Evolutionary conservation across 2,888 invertebrate genomes (phyloP), one percentile per base, ranked within the genome.

Genomic region (Stenichneumon culpator): DNA sequence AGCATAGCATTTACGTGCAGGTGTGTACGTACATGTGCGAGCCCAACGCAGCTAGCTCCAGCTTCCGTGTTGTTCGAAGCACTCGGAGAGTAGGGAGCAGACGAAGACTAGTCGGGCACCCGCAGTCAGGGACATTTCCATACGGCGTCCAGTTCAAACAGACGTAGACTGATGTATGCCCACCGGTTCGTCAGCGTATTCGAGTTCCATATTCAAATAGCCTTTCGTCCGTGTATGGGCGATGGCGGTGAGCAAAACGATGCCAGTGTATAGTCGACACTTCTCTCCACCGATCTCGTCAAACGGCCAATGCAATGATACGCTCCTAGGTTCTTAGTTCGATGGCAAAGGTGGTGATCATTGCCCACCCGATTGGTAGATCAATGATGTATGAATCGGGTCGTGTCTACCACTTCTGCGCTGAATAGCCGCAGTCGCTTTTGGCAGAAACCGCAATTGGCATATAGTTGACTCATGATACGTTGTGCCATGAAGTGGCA

Each of bases 141-240:
- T 93, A 93, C 90, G 90, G 91, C 91, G 90, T 90, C 92, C 92
- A 92, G 93, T 92, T 92, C 93, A 93, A 93, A 93, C 93, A 93
- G 92, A 91, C 92, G 91, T 89, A 91, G 92, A 92, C 91, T 92
- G 93, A 93, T 93, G 93, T 93, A 92, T 92, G 93, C 92, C 90
- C 88, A 70, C 52, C 69, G 90, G 92, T 92, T 92, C 93, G 93
- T 93, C 93, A 93, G 92, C 90, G 91, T 89, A 91, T 91, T 91
- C 92, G 92, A 93, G 93, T 93, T 92, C 92, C 92, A 93, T 92
- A 93, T 93, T 93, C 93, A 93, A 93, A 93, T 93, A 91, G 90
- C 91, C 69, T 60, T 86, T 70, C 70, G 80, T 57, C 52, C 80
- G 72, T 86, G 72, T 67, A 73, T 50, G 79, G 74, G 22, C 70